Base-by-base conservation (phyloP, 1,140 invertebrate species). In the Drosophila rufa region DNA sequence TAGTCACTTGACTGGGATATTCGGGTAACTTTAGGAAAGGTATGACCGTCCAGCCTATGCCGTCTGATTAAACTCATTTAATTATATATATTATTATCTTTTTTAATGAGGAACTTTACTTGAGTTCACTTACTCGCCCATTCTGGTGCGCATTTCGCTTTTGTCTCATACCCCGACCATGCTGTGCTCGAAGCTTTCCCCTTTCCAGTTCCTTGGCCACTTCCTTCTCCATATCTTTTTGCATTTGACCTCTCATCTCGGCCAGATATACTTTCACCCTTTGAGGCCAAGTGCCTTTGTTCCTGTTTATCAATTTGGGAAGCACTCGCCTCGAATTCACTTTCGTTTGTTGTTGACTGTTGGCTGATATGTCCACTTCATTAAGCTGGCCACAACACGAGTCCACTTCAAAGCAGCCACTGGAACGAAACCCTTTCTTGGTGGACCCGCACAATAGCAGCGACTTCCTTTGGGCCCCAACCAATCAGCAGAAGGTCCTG, bases 291-390 rank as follows among this genome's bases (percentile, higher is more conserved):
- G 55, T 75, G 30, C 12, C 33, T 48, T 30, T 42, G 55, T 78
- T 57, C 67, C 66, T 64, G 61, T 65, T 80, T 70, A 65, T 71
- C 78, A 75, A 75, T 81, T 80, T 48, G 43, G 48, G 25, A 25
- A 25, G 61, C 55, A n/a, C 36, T 40, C 33, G 53, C 53, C 53
- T n/a, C 19, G 36, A 56, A 56, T 25, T 56, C 53, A 56, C 53
- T 47, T 67, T 38, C 45, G 12, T 47, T 47, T 46, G 60, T 62
- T 62, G 60, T 48, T 50, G 61, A 40, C 69, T 69, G 53, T 70
- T 57, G 30, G 57, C 65, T 79, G 82, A 85, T 86, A 82, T 82
- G 82, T 86, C 66, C 82, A 86, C 82, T 85, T 86, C 82, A 85
- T 85, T 85, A 79, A 71, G 68, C 75, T 82, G 57, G 68, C 78